phyloP scores from a whole-genome alignment of 2,888 invertebrate genomes.

The Tenthredo distinguenda region DNA sequence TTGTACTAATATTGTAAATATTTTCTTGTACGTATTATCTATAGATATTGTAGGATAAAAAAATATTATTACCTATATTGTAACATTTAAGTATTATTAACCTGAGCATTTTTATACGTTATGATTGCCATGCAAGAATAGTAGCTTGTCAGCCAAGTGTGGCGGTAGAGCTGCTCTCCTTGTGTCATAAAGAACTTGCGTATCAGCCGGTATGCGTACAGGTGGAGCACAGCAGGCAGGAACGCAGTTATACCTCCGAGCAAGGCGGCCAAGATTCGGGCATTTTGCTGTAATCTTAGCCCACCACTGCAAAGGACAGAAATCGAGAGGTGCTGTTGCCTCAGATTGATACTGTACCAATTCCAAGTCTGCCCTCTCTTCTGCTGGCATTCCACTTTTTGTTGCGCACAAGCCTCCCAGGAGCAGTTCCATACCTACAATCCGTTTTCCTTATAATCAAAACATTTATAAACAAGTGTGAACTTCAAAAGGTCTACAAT shows the following conservation, averaged over 20 bases:
- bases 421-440: conserved; percentile 77
- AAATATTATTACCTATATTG: conserved; percentile 20
- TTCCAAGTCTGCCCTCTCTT: conserved; percentile 78
- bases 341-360: conserved; percentile 78
- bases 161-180: conserved; percentile 76
- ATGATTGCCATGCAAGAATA: conserved; percentile 76
- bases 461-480: neutral
- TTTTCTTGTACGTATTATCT: conserved; percentile 7
- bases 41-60: neutral
- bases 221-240: conserved; percentile 78
- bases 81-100: conserved; percentile 35
- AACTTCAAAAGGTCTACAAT: neutral
- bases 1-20: conserved; percentile 20
- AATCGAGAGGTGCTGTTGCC: conserved; percentile 76
- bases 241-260: conserved; percentile 77
- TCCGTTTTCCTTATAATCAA: conserved; percentile 15
- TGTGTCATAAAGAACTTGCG: conserved; percentile 74
- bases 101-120: conserved; percentile 60
- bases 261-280: conserved; percentile 76
- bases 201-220: conserved; percentile 74
- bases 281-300: conserved; percentile 75
- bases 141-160: conserved; percentile 75
- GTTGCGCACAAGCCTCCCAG: conserved; percentile 74
- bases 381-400: conserved; percentile 75
- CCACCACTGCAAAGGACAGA: conserved; percentile 79